These are phyloP conservation scores for Theonella swinhoei DNA, from an alignment of 37 sponge, comb jelly and placozoan genomes.

Conservation along the genomic window DNA sequence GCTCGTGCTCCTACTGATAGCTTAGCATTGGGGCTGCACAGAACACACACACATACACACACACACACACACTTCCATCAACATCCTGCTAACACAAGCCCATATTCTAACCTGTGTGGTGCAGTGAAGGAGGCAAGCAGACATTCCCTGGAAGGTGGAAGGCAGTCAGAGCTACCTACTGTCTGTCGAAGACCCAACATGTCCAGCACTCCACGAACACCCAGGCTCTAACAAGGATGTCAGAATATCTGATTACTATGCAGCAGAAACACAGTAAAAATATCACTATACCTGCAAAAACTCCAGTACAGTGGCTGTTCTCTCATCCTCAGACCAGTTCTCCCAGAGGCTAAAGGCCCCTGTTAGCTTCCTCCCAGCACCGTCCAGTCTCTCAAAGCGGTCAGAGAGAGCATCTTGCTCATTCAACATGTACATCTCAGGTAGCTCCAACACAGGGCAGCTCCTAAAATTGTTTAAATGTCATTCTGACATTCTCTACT, in stretches of 20 bases:
- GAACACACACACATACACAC: not conserved
- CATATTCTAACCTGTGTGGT: conserved; percentile 37
- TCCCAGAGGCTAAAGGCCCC: conserved; percentile 35
- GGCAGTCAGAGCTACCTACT: conserved; percentile 45
- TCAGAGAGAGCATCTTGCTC: conserved; percentile 36
- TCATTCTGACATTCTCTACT: too few species aligned
- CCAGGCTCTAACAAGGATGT: conserved; percentile 29
- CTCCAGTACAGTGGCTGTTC: not conserved
- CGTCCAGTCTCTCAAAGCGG: conserved; percentile 41
- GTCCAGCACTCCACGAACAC: conserved; percentile 72
- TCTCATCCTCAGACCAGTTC: conserved; percentile 52
- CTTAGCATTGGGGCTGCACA: conserved; percentile 42
- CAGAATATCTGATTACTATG: not conserved
- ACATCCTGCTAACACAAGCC: too few species aligned
- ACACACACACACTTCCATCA: too few species aligned
- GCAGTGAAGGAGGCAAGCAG: conserved; percentile 47
- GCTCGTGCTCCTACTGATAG: conserved; percentile 80
- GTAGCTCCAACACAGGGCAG: conserved; percentile 61
- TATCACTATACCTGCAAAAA: conserved; percentile 17
- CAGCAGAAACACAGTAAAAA: not conserved
- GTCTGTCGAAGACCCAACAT: conserved; percentile 70
- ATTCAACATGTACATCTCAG: conserved; percentile 64
- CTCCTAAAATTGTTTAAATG: conserved; percentile 6
- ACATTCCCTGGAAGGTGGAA: conserved; percentile 57
- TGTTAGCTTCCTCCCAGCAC: conserved; percentile 1